Percentiles rank a stretch among this genome's conserved stretches.
These are phyloP conservation scores for Sisor rabdophorus DNA, from an alignment of 2,113 vertebrate genomes.

Conservation along the genomic window DNA sequence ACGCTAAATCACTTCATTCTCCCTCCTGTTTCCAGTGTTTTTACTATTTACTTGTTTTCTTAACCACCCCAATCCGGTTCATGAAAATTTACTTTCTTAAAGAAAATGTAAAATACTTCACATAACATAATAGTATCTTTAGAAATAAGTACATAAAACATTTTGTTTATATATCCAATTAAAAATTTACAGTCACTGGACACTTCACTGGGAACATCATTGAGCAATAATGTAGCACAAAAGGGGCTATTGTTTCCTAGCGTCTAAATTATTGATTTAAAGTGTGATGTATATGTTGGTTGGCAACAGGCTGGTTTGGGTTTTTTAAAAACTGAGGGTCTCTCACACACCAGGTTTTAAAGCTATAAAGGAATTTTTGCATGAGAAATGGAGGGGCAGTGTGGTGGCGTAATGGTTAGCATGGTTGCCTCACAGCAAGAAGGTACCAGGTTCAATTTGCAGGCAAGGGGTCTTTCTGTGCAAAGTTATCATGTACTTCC, in stretches of 20 bases:
- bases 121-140: not conserved
- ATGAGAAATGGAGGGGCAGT: not conserved
- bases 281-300: not conserved
- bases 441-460: too few species aligned
- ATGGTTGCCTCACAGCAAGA: too few species aligned
- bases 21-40: not conserved
- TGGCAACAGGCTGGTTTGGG: not conserved
- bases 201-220: not conserved
- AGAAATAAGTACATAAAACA: not conserved
- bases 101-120: not conserved
- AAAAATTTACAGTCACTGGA: not conserved
- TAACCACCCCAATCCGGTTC: too few species aligned
- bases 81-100: not conserved
- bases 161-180: not conserved
- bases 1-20: slow-evolving; percentile 13
- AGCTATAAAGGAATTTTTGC: not conserved
- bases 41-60: not conserved
- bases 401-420: too few species aligned
- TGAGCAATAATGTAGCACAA: not conserved
- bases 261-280: not conserved
- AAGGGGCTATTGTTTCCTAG: not conserved
- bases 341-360: not conserved
- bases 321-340: not conserved
- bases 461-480: too few species aligned
- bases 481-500: too few species aligned